Percentiles rank a stretch among this genome's conserved stretches.
Conservation (phyloP, 2,888 invertebrate species). For the Hyles lineata region DNA sequence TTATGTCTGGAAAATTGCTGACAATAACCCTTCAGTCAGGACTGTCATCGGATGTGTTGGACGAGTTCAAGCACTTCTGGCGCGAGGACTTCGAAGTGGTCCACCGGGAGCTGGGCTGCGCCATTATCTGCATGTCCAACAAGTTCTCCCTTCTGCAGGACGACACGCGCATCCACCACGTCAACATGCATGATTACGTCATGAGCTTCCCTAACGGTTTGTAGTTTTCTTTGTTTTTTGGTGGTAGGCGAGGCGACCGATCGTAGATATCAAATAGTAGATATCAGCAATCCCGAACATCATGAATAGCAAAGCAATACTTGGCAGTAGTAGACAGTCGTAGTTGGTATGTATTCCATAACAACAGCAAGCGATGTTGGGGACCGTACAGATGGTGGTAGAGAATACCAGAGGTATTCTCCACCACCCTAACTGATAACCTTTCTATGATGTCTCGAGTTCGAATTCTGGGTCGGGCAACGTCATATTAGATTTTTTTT, state of each 20-base stretch:
- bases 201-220: slow-evolving; percentile 74
- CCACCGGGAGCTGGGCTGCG: slow-evolving; percentile 78
- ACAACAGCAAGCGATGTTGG: too few species aligned
- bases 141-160: slow-evolving; percentile 75
- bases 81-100: slow-evolving; percentile 77
- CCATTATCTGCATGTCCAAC: slow-evolving; percentile 80
- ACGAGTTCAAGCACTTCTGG: slow-evolving; percentile 80
- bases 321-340: too few species aligned
- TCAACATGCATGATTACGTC: slow-evolving; percentile 77
- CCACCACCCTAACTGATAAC: too few species aligned
- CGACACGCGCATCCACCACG: slow-evolving; percentile 74
- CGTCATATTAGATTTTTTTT: too few species aligned
- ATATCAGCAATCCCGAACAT: too few species aligned
- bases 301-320: too few species aligned
- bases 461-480: too few species aligned
- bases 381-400: too few species aligned
- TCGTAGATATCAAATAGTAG: too few species aligned
- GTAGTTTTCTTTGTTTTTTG: neutral
- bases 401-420: too few species aligned
- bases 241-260: neutral
- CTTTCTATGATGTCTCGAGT: too few species aligned
- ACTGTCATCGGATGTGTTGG: slow-evolving; percentile 65
- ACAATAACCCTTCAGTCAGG: slow-evolving; percentile 61
- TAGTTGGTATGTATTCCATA: too few species aligned
- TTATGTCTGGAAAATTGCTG: neutral